Percentiles rank a stretch among this genome's conserved stretches.
These are phyloP conservation scores for Hybos culiciformis DNA, from an alignment of 2,888 invertebrate genomes.

Conservation along the genomic window DNA sequence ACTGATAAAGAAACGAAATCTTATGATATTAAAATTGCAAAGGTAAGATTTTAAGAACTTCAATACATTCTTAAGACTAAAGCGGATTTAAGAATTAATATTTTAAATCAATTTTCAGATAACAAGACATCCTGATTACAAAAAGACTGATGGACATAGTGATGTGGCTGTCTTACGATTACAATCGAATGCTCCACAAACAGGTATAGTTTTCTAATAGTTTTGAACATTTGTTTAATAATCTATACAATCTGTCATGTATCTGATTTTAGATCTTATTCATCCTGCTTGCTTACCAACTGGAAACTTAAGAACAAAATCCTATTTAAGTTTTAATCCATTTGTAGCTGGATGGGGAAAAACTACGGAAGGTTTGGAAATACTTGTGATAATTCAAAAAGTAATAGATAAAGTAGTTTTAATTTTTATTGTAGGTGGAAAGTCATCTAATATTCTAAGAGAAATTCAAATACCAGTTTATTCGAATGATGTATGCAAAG, in stretches of 20 bases:
- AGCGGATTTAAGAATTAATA: not conserved
- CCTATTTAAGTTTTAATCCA: slow-evolving; percentile 44
- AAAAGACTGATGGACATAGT: slow-evolving; percentile 41
- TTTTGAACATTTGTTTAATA: slow-evolving; percentile 6
- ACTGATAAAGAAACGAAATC: slow-evolving; percentile 42
- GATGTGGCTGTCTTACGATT: slow-evolving; percentile 68
- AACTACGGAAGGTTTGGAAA: slow-evolving; percentile 25
- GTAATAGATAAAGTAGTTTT: no score
- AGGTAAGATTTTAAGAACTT: slow-evolving; percentile 23
- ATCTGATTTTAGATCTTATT: slow-evolving; percentile 40
- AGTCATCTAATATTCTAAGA: slow-evolving; percentile 48
- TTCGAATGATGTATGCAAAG: slow-evolving; percentile 43
- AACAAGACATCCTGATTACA: slow-evolving; percentile 24
- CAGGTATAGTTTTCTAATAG: slow-evolving; percentile 36
- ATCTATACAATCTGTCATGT: not conserved
- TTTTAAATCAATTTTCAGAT: slow-evolving; percentile 15
- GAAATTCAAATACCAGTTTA: slow-evolving; percentile 60
- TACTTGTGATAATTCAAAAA: no score
- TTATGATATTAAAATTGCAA: slow-evolving; percentile 45
- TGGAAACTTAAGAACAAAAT: slow-evolving; percentile 38
- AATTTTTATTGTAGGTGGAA: slow-evolving; percentile 43
- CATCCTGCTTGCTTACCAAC: slow-evolving; percentile 64
- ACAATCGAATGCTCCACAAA: slow-evolving; percentile 40
- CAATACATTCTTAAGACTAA: not conserved
- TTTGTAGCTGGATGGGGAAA: slow-evolving; percentile 54